These are phyloP conservation scores for Pegoplata infirma DNA, from an alignment of 2,888 invertebrate species.

Conservation along the genomic window DNA sequence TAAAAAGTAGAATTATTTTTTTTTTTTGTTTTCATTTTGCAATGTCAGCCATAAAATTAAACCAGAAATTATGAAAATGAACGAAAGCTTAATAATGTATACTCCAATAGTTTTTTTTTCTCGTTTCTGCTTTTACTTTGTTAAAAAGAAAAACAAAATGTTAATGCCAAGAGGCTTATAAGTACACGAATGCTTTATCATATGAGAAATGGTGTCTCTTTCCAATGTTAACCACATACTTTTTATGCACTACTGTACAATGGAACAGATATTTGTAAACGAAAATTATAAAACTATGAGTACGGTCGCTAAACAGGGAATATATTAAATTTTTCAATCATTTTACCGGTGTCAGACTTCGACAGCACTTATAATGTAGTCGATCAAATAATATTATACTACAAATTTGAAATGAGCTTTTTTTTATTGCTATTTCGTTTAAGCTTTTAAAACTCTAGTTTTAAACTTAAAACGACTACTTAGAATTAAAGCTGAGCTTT, in stretches of 20 bases:
- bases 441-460: too few species aligned
- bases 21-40: constrained; percentile 35
- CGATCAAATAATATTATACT: too few species aligned
- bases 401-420: too few species aligned
- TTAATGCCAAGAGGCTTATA: constrained; percentile 59
- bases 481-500: too few species aligned
- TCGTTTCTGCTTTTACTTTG: background rate
- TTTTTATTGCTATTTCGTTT: too few species aligned
- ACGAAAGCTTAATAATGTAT: constrained; percentile 37
- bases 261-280: too few species aligned
- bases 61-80: constrained; percentile 48
- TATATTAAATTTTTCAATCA: too few species aligned
- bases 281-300: background rate
- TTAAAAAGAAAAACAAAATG: background rate
- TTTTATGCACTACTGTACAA: constrained; percentile 7
- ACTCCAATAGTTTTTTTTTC: background rate
- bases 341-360: too few species aligned
- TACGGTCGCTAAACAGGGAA: too few species aligned
- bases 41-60: constrained; percentile 62
- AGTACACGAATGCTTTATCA: constrained; percentile 23
- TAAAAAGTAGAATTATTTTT: constrained; percentile 19
- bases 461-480: too few species aligned
- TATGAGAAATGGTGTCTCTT: background rate
- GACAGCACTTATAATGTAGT: too few species aligned
- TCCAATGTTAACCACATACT: background rate